phyloP scores from a whole-genome alignment of 2,113 vertebrate genomes.

The Puntigrus tetrazona region DNA sequence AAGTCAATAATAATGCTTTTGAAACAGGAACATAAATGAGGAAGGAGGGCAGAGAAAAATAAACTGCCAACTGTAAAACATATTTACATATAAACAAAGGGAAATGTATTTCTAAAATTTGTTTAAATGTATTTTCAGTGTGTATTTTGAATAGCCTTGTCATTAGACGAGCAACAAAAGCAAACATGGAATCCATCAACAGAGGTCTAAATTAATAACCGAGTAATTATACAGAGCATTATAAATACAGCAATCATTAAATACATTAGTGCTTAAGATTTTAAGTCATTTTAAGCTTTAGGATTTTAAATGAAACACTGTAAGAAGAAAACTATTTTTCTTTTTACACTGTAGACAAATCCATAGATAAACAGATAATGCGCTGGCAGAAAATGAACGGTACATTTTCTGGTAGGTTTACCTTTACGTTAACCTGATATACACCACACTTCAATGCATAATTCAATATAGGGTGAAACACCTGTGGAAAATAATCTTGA shows the following conservation, averaged over 20 bases:
- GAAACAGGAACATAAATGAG: constrained; percentile 14
- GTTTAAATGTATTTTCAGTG: not conserved
- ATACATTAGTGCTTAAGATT: not conserved
- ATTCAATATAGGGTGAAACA: too few species aligned
- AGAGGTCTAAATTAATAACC: not conserved
- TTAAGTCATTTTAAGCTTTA: not conserved
- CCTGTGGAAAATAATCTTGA: not conserved
- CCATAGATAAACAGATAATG: not conserved
- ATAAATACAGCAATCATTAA: not conserved
- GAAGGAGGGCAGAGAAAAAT: not conserved
- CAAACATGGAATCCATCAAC: not conserved
- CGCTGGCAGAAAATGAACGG: not conserved
- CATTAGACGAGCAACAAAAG: not conserved
- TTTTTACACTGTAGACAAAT: too few species aligned
- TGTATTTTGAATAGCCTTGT: not conserved
- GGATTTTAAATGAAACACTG: not conserved
- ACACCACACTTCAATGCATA: not conserved
- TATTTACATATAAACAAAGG: not conserved
- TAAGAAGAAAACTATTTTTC: too few species aligned
- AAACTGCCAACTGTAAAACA: not conserved
- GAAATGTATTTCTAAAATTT: not conserved
- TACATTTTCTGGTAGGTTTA: not conserved
- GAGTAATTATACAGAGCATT: not conserved
- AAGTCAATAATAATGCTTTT: constrained; percentile 47
- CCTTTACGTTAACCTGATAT: not conserved